Conservation (phyloP, 1,140 invertebrate genomes). For the Halictus rubicundus region DNA sequence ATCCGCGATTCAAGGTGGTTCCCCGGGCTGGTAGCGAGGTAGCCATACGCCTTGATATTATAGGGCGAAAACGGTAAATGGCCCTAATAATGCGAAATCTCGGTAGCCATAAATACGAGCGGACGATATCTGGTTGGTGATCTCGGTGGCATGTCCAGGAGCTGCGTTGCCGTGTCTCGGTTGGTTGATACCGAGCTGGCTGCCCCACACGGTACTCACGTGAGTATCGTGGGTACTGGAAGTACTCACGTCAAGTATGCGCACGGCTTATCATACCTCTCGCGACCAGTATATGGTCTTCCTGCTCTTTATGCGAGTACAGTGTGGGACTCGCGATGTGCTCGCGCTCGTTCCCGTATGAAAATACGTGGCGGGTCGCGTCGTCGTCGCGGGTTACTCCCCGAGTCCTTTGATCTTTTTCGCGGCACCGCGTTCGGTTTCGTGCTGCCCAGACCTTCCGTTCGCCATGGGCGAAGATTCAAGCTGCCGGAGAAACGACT, state of each 20-base stretch:
- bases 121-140: constrained; percentile 68
- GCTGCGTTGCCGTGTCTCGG: constrained; percentile 76
- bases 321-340: constrained; percentile 26
- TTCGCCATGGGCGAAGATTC: neutral
- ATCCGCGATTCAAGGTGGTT: constrained; percentile 52
- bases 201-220: constrained; percentile 52
- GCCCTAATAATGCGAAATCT: constrained; percentile 79
- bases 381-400: too few species aligned
- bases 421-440: neutral
- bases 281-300: constrained; percentile 59
- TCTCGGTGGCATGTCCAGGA: constrained; percentile 78
- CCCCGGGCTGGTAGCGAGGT: constrained; percentile 29
- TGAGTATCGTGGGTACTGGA: constrained; percentile 58
- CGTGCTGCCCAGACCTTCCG: neutral
- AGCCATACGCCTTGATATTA: constrained; percentile 66
- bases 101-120: constrained; percentile 75
- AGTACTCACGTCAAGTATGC: constrained; percentile 69
- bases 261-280: constrained; percentile 60
- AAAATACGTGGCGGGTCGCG: constrained; percentile 14
- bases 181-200: constrained; percentile 71
- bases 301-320: constrained; percentile 59
- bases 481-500: neutral
- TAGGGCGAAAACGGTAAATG: constrained; percentile 74
- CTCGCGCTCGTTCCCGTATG: constrained; percentile 2
- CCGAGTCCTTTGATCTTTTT: constrained; percentile 30